These are phyloP conservation scores for Prunella himalayana DNA, from an alignment of 2,113 vertebrate genomes.

Conservation along the genomic window DNA sequence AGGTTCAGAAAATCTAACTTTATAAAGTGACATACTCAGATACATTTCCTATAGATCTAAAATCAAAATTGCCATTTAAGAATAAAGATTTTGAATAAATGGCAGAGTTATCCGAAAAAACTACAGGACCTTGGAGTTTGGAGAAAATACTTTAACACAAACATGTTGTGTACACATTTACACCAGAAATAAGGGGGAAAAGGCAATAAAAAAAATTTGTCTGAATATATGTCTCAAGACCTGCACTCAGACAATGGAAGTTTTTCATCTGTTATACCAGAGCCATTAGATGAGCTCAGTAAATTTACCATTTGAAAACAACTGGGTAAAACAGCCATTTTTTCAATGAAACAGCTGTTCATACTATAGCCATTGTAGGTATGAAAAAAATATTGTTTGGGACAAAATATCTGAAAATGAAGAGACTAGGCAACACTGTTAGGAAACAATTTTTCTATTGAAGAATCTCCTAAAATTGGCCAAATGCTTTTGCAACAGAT, in stretches of 20 bases:
- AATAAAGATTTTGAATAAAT: conserved; percentile 28
- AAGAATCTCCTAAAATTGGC: conserved; percentile 25
- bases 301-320: conserved; percentile 19
- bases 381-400: background rate
- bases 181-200: background rate
- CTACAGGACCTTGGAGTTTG: background rate
- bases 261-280: conserved; percentile 10
- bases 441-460: conserved; percentile 24
- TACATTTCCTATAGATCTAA: background rate
- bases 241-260: background rate
- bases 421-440: background rate
- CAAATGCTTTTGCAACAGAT: conserved; percentile 29
- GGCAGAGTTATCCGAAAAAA: background rate
- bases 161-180: background rate
- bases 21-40: background rate
- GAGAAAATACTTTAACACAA: background rate
- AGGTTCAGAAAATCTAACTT: conserved; percentile 12
- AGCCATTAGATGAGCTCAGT: conserved; percentile 14
- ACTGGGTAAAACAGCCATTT: background rate
- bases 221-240: conserved; percentile 5
- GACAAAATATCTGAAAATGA: background rate
- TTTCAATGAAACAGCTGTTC: background rate
- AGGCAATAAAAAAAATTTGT: conserved; percentile 22
- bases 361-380: background rate
- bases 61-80: conserved; percentile 37